phyloP scores from a whole-genome alignment of 1,140 invertebrate species.

The Augochlora pura region DNA sequence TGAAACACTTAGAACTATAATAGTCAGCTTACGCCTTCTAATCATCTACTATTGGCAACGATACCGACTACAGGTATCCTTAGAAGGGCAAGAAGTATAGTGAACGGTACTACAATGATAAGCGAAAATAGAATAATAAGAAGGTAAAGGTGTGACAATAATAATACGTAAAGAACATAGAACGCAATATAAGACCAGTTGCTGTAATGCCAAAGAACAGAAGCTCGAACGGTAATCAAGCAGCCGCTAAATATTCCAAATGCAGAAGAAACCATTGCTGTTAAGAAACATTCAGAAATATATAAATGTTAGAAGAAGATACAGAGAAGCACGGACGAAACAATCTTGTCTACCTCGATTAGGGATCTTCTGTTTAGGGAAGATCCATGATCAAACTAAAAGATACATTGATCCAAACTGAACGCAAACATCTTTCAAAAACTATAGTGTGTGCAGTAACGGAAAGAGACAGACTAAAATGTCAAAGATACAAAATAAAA shows the following conservation, averaged over 20 bases:
- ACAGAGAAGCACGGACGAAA: conserved; percentile 57
- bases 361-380: background rate
- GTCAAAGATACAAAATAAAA: conserved; percentile 3
- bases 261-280: conserved; percentile 65
- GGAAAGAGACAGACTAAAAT: conserved; percentile 5
- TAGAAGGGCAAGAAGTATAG: conserved; percentile 23
- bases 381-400: conserved; percentile 14
- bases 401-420: background rate
- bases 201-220: conserved; percentile 64
- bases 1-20: background rate
- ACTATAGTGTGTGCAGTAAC: conserved; percentile 10
- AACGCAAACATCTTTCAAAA: background rate
- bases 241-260: conserved; percentile 59
- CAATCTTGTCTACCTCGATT: conserved; percentile 33
- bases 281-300: conserved; percentile 49
- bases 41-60: background rate
- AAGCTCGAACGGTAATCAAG: conserved; percentile 56
- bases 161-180: conserved; percentile 41
- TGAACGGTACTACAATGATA: conserved; percentile 17
- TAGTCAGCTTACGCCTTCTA: background rate
- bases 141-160: conserved; percentile 42
- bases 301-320: conserved; percentile 16
- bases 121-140: conserved; percentile 26
- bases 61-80: conserved; percentile 23
- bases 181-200: conserved; percentile 8